Evolutionary conservation across 2,113 vertebrate species (phyloP), one percentile per base, ranked within the genome.

Genomic region (Bubo bubo): DNA sequence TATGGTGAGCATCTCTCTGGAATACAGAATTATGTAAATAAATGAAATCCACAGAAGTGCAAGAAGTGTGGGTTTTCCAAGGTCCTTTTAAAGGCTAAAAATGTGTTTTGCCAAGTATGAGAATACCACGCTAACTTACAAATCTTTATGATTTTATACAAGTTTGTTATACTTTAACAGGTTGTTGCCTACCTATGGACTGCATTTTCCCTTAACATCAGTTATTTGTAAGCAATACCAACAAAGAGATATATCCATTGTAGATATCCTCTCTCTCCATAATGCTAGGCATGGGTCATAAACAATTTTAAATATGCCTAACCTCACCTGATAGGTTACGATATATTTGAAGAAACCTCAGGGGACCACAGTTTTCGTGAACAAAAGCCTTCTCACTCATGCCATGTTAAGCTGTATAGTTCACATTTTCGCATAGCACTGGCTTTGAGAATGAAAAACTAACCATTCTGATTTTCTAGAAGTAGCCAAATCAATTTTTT

Each of bases 271-370:
- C 11, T n/a, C n/a, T 76, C 34, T 80, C 32, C 58, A 79, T 39
- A 91, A 70, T 22, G 45, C 27, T 53, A 64, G 37, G n/a, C 43
- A 83, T 24, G n/a, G 20, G 58, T 55, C 62, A 88, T 62, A 94
- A 89, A 55, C 76, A 70, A 93, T 88, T 94, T 94, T 58, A 85
- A 91, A 67, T 80, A 79, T 91, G 32, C 76, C 81, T 87, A 86
- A 81, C 37, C 66, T 82, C 73, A 82, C 26, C 62, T 37, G 26
- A 72, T 30, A 70, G 21, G 22, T 37, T 55, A 76, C 0, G 1
- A 37, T 52, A 63, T 28, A 91, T 86, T 79, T 73, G 62, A 95
- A 89, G 71, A 87, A 76, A 79, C n/a, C 77, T 79, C 55, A 79
- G 62, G 80, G 47, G 35, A 82, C 37, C 70, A 86, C 12, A 70